Conservation (phyloP, 2,113 vertebrate genomes). For the Anguilla japonica region DNA sequence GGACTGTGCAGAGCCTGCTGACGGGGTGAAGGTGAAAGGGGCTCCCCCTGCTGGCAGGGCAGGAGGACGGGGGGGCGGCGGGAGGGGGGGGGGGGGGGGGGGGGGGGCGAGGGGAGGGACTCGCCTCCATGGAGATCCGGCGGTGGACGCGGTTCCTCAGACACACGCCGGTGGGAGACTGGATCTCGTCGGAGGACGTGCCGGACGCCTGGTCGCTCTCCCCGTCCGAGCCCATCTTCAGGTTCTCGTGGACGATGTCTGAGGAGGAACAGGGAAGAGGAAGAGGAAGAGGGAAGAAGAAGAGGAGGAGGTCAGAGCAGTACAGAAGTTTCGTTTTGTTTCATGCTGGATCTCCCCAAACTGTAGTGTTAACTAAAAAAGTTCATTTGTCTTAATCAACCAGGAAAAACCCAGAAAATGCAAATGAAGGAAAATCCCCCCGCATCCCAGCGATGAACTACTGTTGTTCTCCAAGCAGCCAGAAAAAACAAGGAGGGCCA, state of each 20-base stretch:
- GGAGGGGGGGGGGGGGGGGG: constrained; percentile 7
- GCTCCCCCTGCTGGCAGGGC: neutral
- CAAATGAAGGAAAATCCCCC: too few species aligned
- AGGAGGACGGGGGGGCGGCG: neutral
- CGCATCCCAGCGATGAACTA: too few species aligned
- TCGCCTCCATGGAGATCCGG: constrained; percentile 97
- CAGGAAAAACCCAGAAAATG: too few species aligned
- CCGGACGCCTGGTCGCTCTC: constrained; percentile 99
- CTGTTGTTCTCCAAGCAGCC: too few species aligned
- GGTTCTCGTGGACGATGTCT: constrained; percentile 99
- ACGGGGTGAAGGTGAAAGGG: neutral
- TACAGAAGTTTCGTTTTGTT: too few species aligned
- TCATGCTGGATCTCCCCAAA: too few species aligned
- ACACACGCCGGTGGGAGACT: constrained; percentile 95
- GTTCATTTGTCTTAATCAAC: too few species aligned
- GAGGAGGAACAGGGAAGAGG: constrained; percentile 29
- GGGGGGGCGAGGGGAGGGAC: constrained; percentile 9
- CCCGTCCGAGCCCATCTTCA: constrained; percentile 98
- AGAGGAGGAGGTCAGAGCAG: neutral
- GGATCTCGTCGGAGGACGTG: constrained; percentile 97
- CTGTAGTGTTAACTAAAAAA: too few species aligned
- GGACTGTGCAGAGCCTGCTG: too few species aligned
- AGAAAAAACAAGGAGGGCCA: neutral
- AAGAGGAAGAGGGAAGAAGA: neutral
- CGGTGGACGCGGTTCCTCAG: constrained; percentile 89